Evolutionary conservation across 2,113 vertebrate genomes (phyloP).

Genomic region (Chamaea fasciata): DNA sequence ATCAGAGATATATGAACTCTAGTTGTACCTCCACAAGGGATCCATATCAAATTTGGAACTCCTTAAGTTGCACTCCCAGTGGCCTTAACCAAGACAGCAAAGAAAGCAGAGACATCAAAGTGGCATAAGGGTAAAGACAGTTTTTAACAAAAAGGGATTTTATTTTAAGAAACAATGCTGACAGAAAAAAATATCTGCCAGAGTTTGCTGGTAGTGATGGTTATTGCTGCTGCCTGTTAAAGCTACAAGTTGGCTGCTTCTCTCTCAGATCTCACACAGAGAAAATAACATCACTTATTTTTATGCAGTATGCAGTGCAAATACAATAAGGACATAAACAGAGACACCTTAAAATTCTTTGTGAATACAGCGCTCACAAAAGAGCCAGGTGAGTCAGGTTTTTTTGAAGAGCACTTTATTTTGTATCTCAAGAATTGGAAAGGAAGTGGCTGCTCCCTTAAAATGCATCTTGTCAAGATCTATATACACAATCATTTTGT

Average conservation of each 20-base stretch:
- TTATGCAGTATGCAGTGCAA: not conserved
- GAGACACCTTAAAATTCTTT: not conserved
- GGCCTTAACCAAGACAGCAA: not conserved
- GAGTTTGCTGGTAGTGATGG: not conserved
- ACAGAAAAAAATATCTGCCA: not conserved
- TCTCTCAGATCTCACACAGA: not conserved
- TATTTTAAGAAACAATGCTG: not conserved
- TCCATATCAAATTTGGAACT: not conserved
- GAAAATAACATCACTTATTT: constrained; percentile 23
- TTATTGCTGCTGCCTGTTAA: not conserved
- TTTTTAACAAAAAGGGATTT: not conserved
- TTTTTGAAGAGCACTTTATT: not conserved
- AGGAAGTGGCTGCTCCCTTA: not conserved
- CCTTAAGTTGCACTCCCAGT: not conserved
- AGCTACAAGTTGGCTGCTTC: not conserved
- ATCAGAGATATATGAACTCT: not conserved
- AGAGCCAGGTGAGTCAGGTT: not conserved
- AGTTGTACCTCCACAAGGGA: not conserved
- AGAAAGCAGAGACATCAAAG: not conserved
- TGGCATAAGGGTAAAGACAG: not conserved
- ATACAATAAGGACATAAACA: not conserved
- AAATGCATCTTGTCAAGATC: not conserved
- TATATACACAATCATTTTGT: not conserved
- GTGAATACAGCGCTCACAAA: not conserved
- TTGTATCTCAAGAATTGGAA: not conserved